A percentile compares a stretch with the other conserved stretches of the same genome.
These are phyloP conservation scores for Hypercompe scribonia DNA, from an alignment of 2,888 invertebrate species.

Conservation along the genomic window DNA sequence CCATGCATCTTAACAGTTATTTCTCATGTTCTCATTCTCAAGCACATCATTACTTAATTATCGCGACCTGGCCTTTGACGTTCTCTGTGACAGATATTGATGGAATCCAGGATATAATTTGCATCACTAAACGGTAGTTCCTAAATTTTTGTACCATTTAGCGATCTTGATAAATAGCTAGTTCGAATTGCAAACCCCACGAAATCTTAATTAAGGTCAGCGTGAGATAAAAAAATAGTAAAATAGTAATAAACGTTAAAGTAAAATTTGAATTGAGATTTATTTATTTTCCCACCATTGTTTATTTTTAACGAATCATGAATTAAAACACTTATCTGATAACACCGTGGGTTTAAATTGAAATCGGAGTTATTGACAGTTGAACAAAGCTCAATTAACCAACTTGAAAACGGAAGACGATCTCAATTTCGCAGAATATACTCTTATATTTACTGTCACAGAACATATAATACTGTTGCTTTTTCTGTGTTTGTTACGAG, in stretches of 20 bases:
- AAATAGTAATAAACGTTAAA: not conserved
- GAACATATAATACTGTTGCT: no score
- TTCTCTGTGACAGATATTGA: slow-evolving; percentile 63
- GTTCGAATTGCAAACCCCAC: not conserved
- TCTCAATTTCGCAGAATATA: not conserved
- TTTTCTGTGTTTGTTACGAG: not conserved
- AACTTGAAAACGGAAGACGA: not conserved
- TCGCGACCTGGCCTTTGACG: slow-evolving; percentile 71
- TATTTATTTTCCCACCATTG: not conserved
- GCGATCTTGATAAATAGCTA: not conserved
- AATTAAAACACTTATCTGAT: not conserved
- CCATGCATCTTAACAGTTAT: slow-evolving; percentile 62
- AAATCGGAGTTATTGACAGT: not conserved
- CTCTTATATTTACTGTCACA: not conserved
- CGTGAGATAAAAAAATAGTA: not conserved
- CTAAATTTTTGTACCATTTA: not conserved
- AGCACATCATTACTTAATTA: slow-evolving; percentile 71
- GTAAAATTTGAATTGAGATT: not conserved
- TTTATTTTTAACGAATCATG: not conserved
- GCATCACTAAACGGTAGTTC: slow-evolving; percentile 23
- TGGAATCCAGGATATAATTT: slow-evolving; percentile 55
- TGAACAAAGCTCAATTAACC: slow-evolving; percentile 1
- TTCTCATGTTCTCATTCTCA: slow-evolving; percentile 82
- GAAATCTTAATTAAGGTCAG: not conserved
- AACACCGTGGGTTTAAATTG: not conserved